These are phyloP conservation scores for Bruchidius siliquastri DNA, from an alignment of 2,888 invertebrate genomes.

Conservation along the genomic window DNA sequence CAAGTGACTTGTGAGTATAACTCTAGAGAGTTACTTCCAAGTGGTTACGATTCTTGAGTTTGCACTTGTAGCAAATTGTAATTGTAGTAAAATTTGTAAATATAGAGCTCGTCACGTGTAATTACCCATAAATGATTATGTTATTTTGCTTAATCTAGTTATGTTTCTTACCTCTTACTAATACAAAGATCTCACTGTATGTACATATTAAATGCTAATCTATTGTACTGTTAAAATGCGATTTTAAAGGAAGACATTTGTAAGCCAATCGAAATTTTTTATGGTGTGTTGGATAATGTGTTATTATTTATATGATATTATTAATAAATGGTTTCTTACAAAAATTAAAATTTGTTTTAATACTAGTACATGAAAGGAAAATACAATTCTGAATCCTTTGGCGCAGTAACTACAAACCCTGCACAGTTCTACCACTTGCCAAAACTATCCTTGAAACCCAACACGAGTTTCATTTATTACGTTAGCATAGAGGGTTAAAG, in stretches of 20 bases:
- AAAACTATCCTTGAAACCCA: too few species aligned
- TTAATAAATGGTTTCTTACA: neutral
- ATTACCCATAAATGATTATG: neutral
- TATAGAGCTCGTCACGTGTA: neutral
- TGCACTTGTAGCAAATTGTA: neutral
- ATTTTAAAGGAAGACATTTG: neutral
- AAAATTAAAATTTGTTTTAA: neutral
- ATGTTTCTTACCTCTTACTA: neutral
- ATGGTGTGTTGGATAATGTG: neutral
- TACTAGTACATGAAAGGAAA: too few species aligned
- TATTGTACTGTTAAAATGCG: neutral
- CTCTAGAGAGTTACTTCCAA: too few species aligned
- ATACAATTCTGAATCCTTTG: too few species aligned
- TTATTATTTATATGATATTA: neutral
- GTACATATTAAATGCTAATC: neutral
- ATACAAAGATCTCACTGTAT: neutral
- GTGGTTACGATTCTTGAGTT: too few species aligned
- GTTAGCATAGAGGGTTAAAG: too few species aligned
- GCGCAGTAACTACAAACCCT: too few species aligned
- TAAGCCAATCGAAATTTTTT: neutral
- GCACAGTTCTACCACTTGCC: too few species aligned
- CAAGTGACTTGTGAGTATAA: too few species aligned
- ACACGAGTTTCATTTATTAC: too few species aligned
- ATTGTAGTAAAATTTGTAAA: neutral
- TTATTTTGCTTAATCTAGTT: neutral